Conservation (phyloP, 2,888 invertebrate genomes). For the Physocephala rufipes region DNA sequence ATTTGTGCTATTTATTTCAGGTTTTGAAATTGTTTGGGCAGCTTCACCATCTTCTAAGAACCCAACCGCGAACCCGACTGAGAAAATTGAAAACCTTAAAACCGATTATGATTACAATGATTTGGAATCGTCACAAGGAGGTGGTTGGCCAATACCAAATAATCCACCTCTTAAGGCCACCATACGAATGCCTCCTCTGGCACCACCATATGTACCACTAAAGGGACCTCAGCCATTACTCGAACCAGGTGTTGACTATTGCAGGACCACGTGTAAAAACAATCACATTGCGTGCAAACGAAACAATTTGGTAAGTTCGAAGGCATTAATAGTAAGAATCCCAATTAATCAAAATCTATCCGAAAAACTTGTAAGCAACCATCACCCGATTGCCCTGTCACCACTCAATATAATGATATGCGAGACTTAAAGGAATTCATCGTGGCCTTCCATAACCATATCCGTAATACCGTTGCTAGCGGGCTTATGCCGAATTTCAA, state of each 20-base stretch:
- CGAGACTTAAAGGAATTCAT: not conserved
- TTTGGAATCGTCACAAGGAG: no score
- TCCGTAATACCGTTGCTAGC: conserved; percentile 5
- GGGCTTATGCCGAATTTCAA: not conserved
- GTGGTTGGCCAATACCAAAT: no score
- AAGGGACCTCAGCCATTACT: not conserved
- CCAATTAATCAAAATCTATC: not conserved
- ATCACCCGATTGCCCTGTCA: not conserved
- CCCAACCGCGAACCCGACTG: no score
- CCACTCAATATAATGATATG: not conserved
- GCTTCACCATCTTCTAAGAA: no score
- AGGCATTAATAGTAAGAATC: not conserved
- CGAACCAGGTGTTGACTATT: not conserved
- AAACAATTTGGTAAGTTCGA: not conserved
- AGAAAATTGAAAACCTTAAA: no score
- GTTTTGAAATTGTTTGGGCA: no score
- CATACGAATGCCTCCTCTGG: not conserved
- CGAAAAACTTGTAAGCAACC: not conserved
- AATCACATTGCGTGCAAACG: conserved; percentile 6
- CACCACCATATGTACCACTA: not conserved
- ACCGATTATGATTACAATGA: no score
- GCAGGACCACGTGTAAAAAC: not conserved
- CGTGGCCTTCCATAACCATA: not conserved
- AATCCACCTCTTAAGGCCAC: no score
- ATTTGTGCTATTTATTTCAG: no score